phyloP scores from a whole-genome alignment of 2,888 invertebrate genomes.

The Biston stratarius region DNA sequence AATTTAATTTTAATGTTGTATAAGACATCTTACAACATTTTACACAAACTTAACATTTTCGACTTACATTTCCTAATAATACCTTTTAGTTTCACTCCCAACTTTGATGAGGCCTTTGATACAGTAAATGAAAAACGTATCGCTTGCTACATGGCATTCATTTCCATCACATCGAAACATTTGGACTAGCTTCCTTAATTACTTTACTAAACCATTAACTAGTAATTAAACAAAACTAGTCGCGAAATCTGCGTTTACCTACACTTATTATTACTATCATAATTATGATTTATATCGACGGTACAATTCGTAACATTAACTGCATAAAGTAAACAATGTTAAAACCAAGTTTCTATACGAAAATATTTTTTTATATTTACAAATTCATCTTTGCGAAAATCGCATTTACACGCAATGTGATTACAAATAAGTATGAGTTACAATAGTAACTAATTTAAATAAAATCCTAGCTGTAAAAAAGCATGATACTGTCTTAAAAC shows the following conservation, averaged over 20 bases:
- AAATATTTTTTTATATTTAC: conserved; percentile 67
- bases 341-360: conserved; percentile 60
- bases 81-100: conserved; percentile 52
- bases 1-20: conserved; percentile 14
- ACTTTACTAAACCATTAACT: conserved; percentile 76
- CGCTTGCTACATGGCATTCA: conserved; percentile 74
- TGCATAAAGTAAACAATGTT: conserved; percentile 67
- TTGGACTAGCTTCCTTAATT: conserved; percentile 86
- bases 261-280: conserved; percentile 57
- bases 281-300: conserved; percentile 61
- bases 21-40: conserved; percentile 7
- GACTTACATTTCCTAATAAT: conserved; percentile 49
- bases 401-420: conserved; percentile 40
- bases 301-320: conserved; percentile 62
- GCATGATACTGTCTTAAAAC: conserved; percentile 28
- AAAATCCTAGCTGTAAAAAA: conserved; percentile 36
- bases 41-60: conserved; percentile 18
- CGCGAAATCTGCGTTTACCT: conserved; percentile 68
- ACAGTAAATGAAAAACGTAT: conserved; percentile 56
- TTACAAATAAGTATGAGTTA: conserved; percentile 44
- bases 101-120: conserved; percentile 48
- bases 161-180: conserved; percentile 82
- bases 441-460: conserved; percentile 32
- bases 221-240: conserved; percentile 84
- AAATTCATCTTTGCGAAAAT: conserved; percentile 51